Base-by-base conservation (phyloP, 2,888 invertebrate species). In the Smittia aterrima region DNA sequence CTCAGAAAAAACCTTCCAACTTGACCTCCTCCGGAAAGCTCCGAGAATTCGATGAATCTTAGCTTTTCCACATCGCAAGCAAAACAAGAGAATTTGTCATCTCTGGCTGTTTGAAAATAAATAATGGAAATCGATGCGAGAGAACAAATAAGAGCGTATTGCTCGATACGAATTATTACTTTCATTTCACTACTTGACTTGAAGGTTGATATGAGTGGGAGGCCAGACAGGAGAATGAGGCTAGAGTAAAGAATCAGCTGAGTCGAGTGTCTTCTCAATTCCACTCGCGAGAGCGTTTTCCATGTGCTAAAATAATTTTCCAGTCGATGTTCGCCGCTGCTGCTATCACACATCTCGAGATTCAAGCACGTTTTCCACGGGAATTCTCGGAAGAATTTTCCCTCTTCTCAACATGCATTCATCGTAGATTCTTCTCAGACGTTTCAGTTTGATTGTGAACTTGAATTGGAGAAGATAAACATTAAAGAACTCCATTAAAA, bases 401-500 rank as follows among this genome's bases (percentile, higher is more conserved):
- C 18, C 25, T 3, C 25, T 20, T 70, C 24, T 22, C 22, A 11
- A 16, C 25, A 40, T 53, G 25, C 53, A 70, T 25, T 53, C 41
- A n/a, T n/a, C 11, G 68, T 25, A 22, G 38, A 47, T 53, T 70
- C 53, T 47, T 62, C 62, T 72, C n/a, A 22, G 58, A 4, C 32
- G 32, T 22, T 72, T 62, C 62, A 72, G 72, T 72, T 62, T 62
- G 38, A 72, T 40, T 62, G 72, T 38, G 72, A 72, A 72, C 62
- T 72, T 72, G 62, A 40, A 40, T n/a, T 27, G 38, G 40, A 22
- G 62, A 32, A 72, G 72, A 72, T 72, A 58, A 72, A 62, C 27
- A 16, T 38, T 62, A 24, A 38, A 24, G 32, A 38, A 70, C 25
- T 70, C 38, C 20, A 70, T 18, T 24, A 13, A 66, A 38, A 68